phyloP scores from a whole-genome alignment of 2,113 vertebrate species.

The Eurypyga helias region DNA sequence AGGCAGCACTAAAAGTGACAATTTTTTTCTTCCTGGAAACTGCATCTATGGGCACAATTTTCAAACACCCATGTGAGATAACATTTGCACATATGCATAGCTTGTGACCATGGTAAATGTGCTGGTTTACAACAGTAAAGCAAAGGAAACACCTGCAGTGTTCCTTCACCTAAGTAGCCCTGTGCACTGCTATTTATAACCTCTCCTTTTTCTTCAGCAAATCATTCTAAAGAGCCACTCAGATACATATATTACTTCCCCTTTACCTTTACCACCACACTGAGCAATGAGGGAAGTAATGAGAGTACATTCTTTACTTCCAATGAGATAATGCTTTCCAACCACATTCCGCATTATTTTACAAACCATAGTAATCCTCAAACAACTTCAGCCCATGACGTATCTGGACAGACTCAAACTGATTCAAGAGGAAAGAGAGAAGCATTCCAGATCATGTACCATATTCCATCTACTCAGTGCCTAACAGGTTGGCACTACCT shows the following conservation, averaged over 20 bases:
- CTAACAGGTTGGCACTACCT: background rate
- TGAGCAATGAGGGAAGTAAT: background rate
- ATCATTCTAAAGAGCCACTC: background rate
- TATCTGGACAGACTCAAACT: background rate
- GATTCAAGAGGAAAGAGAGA: background rate
- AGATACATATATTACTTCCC: background rate
- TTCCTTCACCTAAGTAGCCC: background rate
- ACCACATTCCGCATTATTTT: background rate
- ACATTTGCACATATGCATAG: background rate
- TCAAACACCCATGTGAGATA: background rate
- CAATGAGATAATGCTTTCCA: background rate
- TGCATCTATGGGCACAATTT: background rate
- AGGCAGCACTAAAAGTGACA: background rate
- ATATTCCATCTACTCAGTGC: fast-evolving
- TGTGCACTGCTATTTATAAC: background rate
- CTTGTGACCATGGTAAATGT: background rate
- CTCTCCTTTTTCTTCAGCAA: background rate
- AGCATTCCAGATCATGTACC: background rate
- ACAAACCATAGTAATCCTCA: background rate
- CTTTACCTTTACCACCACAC: background rate
- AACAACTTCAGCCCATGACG: background rate
- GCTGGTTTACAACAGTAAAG: background rate
- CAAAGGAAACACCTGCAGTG: background rate
- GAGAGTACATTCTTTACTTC: background rate
- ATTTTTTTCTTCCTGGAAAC: background rate